Percentiles rank a stretch among this genome's conserved stretches.
These are phyloP conservation scores for Drosophila orosa DNA, from an alignment of 1,140 invertebrate genomes.

Conservation along the genomic window DNA sequence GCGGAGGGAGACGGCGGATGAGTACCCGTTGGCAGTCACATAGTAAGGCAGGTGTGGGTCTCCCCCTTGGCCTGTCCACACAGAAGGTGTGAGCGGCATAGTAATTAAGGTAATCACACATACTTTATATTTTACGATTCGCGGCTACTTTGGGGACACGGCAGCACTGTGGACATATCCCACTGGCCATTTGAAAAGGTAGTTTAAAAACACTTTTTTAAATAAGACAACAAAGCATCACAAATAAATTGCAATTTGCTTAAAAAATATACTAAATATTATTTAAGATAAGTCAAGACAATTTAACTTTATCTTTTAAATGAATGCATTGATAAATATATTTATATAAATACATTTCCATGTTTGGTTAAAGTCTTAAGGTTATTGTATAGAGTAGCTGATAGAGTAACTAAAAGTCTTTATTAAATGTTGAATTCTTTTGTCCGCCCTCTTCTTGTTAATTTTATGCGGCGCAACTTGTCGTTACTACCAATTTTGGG, in stretches of 20 bases:
- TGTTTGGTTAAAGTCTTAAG: no score
- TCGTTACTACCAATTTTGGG: conserved; percentile 51
- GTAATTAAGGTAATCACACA: conserved; percentile 51
- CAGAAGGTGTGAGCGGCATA: conserved; percentile 61
- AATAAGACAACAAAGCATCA: not conserved
- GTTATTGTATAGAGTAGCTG: not conserved
- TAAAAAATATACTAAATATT: not conserved
- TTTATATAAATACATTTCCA: not conserved
- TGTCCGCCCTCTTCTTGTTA: conserved; percentile 21
- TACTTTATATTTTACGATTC: conserved; percentile 11
- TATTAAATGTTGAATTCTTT: conserved; percentile 7
- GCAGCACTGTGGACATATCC: not conserved
- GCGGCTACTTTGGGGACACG: conserved; percentile 2
- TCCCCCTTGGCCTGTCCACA: not conserved
- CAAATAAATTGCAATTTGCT: not conserved
- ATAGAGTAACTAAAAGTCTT: conserved; percentile 11
- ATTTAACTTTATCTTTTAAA: not conserved
- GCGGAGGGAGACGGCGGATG: conserved; percentile 20
- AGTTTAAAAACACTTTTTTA: not conserved
- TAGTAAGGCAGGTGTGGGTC: not conserved
- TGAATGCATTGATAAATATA: not conserved
- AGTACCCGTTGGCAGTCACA: conserved; percentile 36
- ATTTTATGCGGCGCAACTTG: conserved; percentile 16
- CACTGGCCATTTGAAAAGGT: not conserved
- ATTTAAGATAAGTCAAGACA: not conserved